Conservation (phyloP, 1,140 invertebrate species). For the Subanguina moxae region DNA sequence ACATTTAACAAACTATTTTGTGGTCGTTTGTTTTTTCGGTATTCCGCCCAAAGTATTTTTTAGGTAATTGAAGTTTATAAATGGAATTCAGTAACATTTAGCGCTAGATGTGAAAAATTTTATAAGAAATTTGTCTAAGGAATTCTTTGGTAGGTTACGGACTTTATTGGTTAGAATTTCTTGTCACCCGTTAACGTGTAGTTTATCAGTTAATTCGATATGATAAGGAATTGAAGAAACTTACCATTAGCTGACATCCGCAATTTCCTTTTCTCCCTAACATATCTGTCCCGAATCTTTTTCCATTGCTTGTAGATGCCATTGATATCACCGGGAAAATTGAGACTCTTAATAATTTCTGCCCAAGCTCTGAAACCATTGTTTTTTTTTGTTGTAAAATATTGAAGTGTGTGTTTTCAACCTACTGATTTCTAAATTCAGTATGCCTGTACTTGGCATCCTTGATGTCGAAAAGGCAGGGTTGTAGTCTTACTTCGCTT, state of each 20-base stretch:
- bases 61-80: no score
- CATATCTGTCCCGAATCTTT: slow-evolving; percentile 36
- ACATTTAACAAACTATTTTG: neutral
- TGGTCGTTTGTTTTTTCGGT: no score
- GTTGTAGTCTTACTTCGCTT: slow-evolving; percentile 29
- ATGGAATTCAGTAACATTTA: no score
- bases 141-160: no score
- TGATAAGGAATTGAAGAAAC: no score
- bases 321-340: slow-evolving; percentile 37
- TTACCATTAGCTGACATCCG: slow-evolving; percentile 21
- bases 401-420: neutral
- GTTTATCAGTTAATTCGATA: no score
- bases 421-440: slow-evolving; percentile 22
- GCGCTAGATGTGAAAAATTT: no score
- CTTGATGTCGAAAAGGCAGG: slow-evolving; percentile 34
- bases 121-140: no score
- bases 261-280: slow-evolving; percentile 40
- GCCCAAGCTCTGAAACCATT: slow-evolving; percentile 21
- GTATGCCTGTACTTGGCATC: slow-evolving; percentile 37
- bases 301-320: slow-evolving; percentile 45
- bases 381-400: slow-evolving; percentile 10
- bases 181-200: no score
- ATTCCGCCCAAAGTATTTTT: no score
- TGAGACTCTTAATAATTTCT: slow-evolving; percentile 35
- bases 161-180: no score